Evolutionary conservation across 2,113 vertebrate species (phyloP).

Genomic region (Oreotrochilus melanogaster): DNA sequence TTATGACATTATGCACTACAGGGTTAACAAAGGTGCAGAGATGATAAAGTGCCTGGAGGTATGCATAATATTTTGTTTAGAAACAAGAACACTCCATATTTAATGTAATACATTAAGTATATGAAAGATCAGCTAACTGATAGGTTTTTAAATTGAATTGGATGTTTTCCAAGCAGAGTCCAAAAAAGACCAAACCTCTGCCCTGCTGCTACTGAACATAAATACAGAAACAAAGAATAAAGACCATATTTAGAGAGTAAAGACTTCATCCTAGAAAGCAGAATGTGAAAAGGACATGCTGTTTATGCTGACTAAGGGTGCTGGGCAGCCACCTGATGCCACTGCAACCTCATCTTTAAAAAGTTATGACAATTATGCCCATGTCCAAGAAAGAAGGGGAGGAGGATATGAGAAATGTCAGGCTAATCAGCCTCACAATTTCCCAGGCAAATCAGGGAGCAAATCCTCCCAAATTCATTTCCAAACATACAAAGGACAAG

Average conservation of each 20-base stretch:
- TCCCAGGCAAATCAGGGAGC: not conserved
- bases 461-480: not conserved
- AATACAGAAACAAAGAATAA: not conserved
- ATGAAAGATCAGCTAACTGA: conserved; percentile 13
- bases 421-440: not conserved
- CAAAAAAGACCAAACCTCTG: not conserved
- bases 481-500: not conserved
- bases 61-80: not conserved
- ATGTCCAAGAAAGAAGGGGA: not conserved
- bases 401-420: not conserved
- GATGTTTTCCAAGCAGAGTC: not conserved
- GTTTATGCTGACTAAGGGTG: accelerated
- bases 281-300: not conserved
- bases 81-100: not conserved
- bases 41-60: not conserved
- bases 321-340: not conserved
- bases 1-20: not conserved
- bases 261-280: not conserved
- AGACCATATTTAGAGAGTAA: not conserved
- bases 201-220: not conserved
- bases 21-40: not conserved
- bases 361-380: not conserved
- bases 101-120: not conserved
- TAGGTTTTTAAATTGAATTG: conserved; percentile 32
- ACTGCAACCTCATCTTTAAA: not conserved